A percentile compares a stretch with the other conserved stretches of the same genome.
These are phyloP conservation scores for Harpegnathos saltator DNA, from an alignment of 1,140 invertebrate species.

Conservation along the genomic window DNA sequence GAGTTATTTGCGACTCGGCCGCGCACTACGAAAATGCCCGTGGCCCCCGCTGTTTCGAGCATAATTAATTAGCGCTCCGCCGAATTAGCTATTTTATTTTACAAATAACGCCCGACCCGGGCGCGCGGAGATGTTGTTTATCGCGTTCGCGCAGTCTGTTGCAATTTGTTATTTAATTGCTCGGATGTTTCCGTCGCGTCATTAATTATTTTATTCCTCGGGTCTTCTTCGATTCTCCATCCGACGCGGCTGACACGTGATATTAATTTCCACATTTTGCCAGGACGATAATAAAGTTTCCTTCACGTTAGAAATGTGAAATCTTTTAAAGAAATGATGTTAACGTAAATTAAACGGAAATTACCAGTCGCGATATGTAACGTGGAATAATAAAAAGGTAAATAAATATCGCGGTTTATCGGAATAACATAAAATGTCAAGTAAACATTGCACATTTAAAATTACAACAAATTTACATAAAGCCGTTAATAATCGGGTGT, in stretches of 20 bases:
- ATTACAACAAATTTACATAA: conserved; percentile 2
- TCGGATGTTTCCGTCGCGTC: not conserved
- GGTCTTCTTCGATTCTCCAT: not conserved
- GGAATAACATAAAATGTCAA: conserved; percentile 2
- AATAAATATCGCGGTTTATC: not conserved
- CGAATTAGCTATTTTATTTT: conserved; percentile 61
- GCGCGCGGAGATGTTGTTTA: conserved; percentile 44
- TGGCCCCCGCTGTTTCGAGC: conserved; percentile 1
- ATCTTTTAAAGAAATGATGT: not conserved
- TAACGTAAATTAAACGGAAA: not conserved
- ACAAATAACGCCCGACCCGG: conserved; percentile 30
- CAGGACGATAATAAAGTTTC: not conserved
- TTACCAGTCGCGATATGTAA: not conserved
- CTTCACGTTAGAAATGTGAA: not conserved
- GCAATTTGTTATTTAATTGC: conserved; percentile 39
- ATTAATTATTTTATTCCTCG: conserved; percentile 25
- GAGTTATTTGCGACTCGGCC: conserved; percentile 35
- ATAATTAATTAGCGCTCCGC: conserved; percentile 49
- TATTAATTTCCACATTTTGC: not conserved
- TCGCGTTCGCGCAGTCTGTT: conserved; percentile 15
- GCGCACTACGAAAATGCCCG: conserved; percentile 14
- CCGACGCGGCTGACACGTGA: not conserved
- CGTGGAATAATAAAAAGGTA: not conserved
- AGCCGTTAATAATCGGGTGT: conserved; percentile 21
- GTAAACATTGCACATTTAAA: not conserved